Percentiles rank a stretch among this genome's conserved stretches.
phyloP scores from a whole-genome alignment of 2,888 invertebrate species.

The Ectemnius cavifrons region DNA sequence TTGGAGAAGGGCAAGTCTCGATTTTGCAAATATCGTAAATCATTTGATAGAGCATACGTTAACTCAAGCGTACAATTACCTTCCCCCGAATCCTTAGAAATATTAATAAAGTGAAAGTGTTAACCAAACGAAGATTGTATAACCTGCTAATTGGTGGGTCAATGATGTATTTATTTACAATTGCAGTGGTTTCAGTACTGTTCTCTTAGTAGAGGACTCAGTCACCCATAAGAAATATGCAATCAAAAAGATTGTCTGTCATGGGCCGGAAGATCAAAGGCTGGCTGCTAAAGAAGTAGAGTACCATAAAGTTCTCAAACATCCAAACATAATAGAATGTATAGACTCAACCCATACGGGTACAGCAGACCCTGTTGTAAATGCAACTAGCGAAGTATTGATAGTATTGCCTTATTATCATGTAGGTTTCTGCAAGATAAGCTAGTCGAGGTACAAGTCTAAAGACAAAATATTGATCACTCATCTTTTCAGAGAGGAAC shows the following conservation, averaged over 20 bases:
- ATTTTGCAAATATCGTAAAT: conserved; percentile 1
- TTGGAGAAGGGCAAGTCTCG: conserved; percentile 86
- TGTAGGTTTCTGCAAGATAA: conserved; percentile 72
- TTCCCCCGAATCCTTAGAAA: neutral
- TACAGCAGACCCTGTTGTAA: conserved; percentile 83
- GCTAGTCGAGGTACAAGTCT: neutral
- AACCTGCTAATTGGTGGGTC: neutral
- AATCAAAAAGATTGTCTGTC: conserved; percentile 89
- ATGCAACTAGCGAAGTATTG: conserved; percentile 85
- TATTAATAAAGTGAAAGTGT: neutral
- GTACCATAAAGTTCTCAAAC: conserved; percentile 84
- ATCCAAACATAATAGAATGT: conserved; percentile 86
- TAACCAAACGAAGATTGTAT: neutral
- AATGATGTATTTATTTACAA: conserved; percentile 37
- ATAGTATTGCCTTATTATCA: conserved; percentile 88
- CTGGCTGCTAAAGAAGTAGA: conserved; percentile 86
- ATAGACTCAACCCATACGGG: conserved; percentile 84
- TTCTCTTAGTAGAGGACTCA: conserved; percentile 86
- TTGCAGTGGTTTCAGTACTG: conserved; percentile 89
- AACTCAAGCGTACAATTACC: neutral
- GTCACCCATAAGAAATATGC: conserved; percentile 85
- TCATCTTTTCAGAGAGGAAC: conserved; percentile 83
- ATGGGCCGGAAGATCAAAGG: conserved; percentile 87
- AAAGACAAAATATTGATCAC: neutral
- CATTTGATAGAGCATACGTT: neutral